phyloP scores from a whole-genome alignment of 2,797 vertebrate species.

The Bradypodion ventrale region DNA sequence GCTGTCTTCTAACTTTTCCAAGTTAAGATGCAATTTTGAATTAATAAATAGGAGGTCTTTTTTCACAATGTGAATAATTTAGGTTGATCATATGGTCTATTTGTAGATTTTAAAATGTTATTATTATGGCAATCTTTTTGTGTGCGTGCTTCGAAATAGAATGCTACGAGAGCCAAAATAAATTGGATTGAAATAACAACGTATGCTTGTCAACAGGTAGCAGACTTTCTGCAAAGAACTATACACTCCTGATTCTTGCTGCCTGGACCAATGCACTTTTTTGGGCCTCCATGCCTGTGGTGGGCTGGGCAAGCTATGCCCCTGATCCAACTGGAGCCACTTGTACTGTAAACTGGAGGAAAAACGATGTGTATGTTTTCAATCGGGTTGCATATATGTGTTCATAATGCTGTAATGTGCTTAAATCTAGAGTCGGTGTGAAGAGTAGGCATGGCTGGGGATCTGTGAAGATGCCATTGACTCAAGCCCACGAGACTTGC shows the following conservation, averaged over 20 bases:
- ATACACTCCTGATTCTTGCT: slow-evolving; percentile 85
- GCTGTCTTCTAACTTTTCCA: background rate
- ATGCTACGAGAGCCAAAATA: background rate
- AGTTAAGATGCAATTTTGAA: background rate
- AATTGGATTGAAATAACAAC: slow-evolving; percentile 3
- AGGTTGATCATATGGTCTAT: background rate
- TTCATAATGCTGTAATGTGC: background rate
- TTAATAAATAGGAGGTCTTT: background rate
- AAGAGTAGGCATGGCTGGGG: background rate
- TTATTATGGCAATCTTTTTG: background rate
- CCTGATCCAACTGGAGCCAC: slow-evolving; percentile 96
- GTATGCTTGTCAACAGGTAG: slow-evolving; percentile 78
- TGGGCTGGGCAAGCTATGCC: slow-evolving; percentile 93
- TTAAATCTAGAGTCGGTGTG: background rate
- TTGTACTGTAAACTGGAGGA: slow-evolving; percentile 95
- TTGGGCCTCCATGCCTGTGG: slow-evolving; percentile 90
- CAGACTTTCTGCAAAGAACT: slow-evolving; percentile 85
- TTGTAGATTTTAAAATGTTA: background rate
- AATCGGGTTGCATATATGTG: background rate
- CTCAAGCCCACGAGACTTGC: background rate
- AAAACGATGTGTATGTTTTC: slow-evolving; percentile 86
- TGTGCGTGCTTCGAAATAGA: background rate
- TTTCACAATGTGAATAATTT: background rate
- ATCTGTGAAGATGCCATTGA: background rate
- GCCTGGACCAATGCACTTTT: slow-evolving; percentile 95